Conservation (phyloP, 2,113 vertebrate species). For the Catharus bicknelli region DNA sequence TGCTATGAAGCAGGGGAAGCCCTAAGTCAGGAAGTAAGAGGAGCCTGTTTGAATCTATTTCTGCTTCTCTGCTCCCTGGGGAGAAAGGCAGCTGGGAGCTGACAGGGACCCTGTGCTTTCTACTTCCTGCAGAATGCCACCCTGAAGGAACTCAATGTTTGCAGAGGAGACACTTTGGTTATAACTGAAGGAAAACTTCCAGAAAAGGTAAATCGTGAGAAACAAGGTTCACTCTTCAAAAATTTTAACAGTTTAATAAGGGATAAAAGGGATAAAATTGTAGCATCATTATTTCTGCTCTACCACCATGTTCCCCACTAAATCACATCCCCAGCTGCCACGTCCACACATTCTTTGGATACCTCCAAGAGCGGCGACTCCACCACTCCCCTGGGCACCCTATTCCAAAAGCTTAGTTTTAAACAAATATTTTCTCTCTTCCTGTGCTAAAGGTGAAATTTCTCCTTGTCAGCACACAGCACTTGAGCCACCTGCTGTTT, state of each 20-base stretch:
- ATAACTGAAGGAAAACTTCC: constrained; percentile 86
- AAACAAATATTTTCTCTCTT: neutral
- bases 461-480: neutral
- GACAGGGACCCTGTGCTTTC: neutral
- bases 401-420: neutral
- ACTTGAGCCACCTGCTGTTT: neutral
- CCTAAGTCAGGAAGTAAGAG: constrained; percentile 29
- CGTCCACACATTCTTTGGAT: neutral
- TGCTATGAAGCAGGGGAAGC: constrained; percentile 45
- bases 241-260: neutral
- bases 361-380: neutral
- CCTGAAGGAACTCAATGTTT: constrained; percentile 83
- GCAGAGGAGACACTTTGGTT: constrained; percentile 87
- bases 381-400: neutral
- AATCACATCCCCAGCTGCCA: neutral
- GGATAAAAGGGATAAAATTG: neutral
- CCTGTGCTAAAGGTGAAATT: neutral
- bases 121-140: constrained; percentile 78
- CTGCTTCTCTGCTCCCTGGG: neutral
- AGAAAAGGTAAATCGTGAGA: constrained; percentile 71
- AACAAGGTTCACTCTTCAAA: neutral
- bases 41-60: neutral
- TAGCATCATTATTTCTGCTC: neutral
- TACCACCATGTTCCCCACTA: accelerated
- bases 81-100: neutral